Conservation (phyloP, 2,113 vertebrate species). For the Mirounga angustirostris region DNA sequence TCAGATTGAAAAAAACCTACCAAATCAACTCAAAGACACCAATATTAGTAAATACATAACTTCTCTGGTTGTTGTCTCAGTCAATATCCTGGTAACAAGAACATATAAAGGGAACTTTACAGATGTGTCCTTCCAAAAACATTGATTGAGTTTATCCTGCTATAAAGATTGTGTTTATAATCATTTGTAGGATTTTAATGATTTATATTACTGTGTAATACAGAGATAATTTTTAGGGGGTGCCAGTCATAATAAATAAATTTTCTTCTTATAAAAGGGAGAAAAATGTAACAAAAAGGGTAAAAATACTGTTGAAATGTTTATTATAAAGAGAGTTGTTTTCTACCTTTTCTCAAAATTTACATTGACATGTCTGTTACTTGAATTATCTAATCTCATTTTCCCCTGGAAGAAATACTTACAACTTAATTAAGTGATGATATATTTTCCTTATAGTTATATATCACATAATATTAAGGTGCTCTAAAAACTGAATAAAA, state of each 20-base stretch:
- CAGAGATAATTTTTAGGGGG: not conserved
- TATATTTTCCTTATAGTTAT: not conserved
- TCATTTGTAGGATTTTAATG: not conserved
- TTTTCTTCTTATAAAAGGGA: not conserved
- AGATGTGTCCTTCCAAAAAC: not conserved
- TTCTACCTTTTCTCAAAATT: not conserved
- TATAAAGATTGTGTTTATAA: not conserved
- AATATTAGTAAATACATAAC: not conserved
- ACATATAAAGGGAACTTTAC: not conserved
- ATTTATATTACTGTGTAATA: not conserved
- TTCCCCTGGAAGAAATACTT: not conserved
- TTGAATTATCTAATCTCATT: not conserved
- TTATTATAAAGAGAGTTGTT: not conserved
- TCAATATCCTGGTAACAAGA: not conserved
- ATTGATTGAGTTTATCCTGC: not conserved
- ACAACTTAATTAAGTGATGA: not conserved
- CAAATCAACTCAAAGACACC: not conserved
- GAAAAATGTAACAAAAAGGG: not conserved
- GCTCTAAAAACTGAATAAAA: not conserved
- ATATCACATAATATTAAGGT: not conserved
- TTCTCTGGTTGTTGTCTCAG: not conserved
- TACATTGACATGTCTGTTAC: not conserved
- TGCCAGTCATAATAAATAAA: not conserved
- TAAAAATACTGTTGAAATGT: not conserved
- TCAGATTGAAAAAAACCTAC: not conserved